phyloP scores from a whole-genome alignment of 2,888 invertebrate genomes.

The Timandra comae region DNA sequence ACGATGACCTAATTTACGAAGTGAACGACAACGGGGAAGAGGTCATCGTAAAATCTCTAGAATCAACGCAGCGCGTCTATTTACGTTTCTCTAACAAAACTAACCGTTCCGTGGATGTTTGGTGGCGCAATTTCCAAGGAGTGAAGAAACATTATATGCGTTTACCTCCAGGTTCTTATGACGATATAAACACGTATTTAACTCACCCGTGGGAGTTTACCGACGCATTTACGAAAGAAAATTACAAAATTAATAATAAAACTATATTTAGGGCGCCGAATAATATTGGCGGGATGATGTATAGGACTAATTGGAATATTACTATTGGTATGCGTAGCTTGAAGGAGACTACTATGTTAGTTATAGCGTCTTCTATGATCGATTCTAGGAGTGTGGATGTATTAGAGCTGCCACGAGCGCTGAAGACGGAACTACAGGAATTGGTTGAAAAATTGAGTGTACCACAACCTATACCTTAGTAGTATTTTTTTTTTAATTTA shows the following conservation, averaged over 20 bases:
- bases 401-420: slow-evolving; percentile 57
- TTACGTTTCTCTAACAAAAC: slow-evolving; percentile 55
- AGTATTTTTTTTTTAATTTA: too few species aligned
- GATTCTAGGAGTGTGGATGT: slow-evolving; percentile 38
- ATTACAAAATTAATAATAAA: slow-evolving; percentile 74
- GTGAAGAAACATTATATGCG: slow-evolving; percentile 76
- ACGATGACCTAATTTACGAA: slow-evolving; percentile 44
- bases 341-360: slow-evolving; percentile 57
- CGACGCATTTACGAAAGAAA: slow-evolving; percentile 82
- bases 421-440: slow-evolving; percentile 50
- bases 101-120: slow-evolving; percentile 72
- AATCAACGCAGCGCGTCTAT: slow-evolving; percentile 40
- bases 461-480: too few species aligned
- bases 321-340: slow-evolving; percentile 72
- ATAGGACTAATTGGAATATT: slow-evolving; percentile 66
- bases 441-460: slow-evolving; percentile 12
- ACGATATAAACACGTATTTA: slow-evolving; percentile 84
- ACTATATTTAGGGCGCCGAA: slow-evolving; percentile 61
- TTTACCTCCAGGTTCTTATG: slow-evolving; percentile 70
- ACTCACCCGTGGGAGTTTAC: slow-evolving; percentile 92
- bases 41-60: slow-evolving; percentile 46
- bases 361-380: slow-evolving; percentile 50
- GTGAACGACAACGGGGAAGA: slow-evolving; percentile 45
- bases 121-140: slow-evolving; percentile 88
- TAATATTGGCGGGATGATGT: slow-evolving; percentile 42